Percentiles rank a stretch among this genome's conserved stretches.
Evolutionary conservation across 1,140 invertebrate species (phyloP).

Genomic region (Drosophila lacertosa): DNA sequence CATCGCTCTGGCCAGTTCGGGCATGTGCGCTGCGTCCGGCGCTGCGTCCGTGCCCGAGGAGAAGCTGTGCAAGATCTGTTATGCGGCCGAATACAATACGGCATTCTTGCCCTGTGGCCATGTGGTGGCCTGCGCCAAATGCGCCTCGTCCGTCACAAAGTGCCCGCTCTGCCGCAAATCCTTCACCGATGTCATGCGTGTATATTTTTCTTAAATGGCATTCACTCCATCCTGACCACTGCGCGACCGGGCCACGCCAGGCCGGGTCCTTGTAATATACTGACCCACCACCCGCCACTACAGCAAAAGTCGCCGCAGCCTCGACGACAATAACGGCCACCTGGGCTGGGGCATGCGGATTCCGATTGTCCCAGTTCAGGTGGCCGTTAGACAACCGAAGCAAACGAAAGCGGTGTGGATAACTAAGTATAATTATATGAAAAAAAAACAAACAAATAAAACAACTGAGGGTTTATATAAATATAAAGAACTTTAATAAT

Average conservation of each 20-base stretch:
- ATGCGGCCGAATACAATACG: conserved; percentile 91
- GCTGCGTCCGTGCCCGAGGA: conserved; percentile 83
- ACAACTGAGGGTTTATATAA: too few relatives aligned
- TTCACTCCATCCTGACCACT: not conserved
- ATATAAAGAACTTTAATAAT: too few relatives aligned
- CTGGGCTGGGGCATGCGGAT: conserved; percentile 7
- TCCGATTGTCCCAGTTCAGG: conserved; percentile 8
- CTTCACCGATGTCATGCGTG: conserved; percentile 84
- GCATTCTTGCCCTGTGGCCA: conserved; percentile 94
- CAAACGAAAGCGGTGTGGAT: not conserved
- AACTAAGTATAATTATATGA: not conserved
- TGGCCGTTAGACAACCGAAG: conserved; percentile 53
- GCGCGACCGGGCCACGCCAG: not conserved
- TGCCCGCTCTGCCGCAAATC: conserved; percentile 93
- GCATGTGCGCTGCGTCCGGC: not conserved
- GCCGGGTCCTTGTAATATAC: conserved; percentile 6
- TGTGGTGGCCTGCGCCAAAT: conserved; percentile 93
- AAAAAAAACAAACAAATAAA: not conserved
- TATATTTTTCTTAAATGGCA: conserved; percentile 82
- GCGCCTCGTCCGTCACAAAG: conserved; percentile 89
- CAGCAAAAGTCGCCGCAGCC: conserved; percentile 7
- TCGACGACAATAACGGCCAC: conserved; percentile 53
- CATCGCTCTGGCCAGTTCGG: not conserved
- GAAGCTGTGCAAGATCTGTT: conserved; percentile 87
- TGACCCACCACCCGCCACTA: not conserved